phyloP scores from a whole-genome alignment of 2,888 invertebrate genomes.

The Automeris io region DNA sequence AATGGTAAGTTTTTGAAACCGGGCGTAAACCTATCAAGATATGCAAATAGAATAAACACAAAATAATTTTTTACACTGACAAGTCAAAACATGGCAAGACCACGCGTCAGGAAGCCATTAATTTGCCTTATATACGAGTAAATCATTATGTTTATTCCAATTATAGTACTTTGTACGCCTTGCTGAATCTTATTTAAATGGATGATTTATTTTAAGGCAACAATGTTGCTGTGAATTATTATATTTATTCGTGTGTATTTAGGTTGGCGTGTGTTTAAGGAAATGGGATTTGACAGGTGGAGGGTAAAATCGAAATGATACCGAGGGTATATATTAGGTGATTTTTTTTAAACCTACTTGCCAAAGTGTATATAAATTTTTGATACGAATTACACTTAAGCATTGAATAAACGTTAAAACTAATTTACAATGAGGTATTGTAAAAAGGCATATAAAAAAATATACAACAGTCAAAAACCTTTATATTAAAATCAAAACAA shows the following conservation, averaged over 20 bases:
- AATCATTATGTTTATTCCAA: conserved; percentile 7
- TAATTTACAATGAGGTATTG: no score
- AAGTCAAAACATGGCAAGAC: conserved; percentile 3
- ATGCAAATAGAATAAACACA: not conserved
- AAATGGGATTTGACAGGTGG: not conserved
- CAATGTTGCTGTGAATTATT: not conserved
- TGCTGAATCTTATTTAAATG: not conserved
- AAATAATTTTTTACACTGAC: not conserved
- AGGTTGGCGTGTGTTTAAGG: not conserved
- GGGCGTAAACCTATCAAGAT: not conserved
- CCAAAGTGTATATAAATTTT: no score
- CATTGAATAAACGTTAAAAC: no score
- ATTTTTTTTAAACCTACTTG: no score
- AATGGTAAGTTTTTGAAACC: not conserved
- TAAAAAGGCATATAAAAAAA: no score
- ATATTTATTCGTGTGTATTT: not conserved
- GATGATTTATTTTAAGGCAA: not conserved
- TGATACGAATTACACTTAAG: no score
- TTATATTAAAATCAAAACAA: no score
- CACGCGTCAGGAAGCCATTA: conserved; percentile 10
- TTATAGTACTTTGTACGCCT: conserved; percentile 2
- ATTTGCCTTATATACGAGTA: conserved; percentile 1
- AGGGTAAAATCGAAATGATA: not conserved
- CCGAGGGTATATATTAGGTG: no score
- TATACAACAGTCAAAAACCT: no score